Base-by-base conservation (phyloP, 2,797 vertebrate species). In the Chaenodraco wilsoni region DNA sequence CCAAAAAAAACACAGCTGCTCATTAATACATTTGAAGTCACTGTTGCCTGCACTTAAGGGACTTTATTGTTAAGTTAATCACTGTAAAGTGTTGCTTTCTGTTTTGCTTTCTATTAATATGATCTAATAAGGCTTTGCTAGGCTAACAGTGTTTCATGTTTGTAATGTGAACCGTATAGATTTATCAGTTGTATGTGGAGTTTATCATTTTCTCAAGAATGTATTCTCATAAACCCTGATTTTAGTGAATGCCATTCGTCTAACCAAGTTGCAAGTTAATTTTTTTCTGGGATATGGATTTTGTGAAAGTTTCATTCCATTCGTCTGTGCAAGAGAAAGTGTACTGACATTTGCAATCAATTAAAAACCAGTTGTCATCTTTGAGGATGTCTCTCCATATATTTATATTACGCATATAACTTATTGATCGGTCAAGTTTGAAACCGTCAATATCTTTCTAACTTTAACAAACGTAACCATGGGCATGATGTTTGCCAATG, bases 291-390 rank as follows among this genome's bases (percentile, higher is more conserved):
- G 33, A 37, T 37, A 37, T 37, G 33, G 33, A 37, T 37, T 27
- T 37, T 37, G 33, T 37, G 33, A 37, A 37, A 11, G 11, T 77
- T 37, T 8, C 59, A 62, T 54, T 73, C n/a, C 43, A 63, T 59
- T 60, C 72, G 14, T 65, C 57, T 56, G 27, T 49, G 37, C 37
- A 59, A 45, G 12, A 51, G 17, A 51, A 67, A 37, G 21, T 66
- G 54, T 67, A 41, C 54, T 62, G 44, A 64, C 19, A 70, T 58
- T 70, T 79, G 11, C 9, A 76, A 69, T 81, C 77, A 77, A 70
- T 46, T 23, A 27, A 55, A 21, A 56, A 9, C 27, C 2, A 2
- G n/a, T 51, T 52, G 61, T 77, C 40, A 60, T 74, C 3, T 67
- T 4, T 68, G 5, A 23, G 17, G 3, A 33, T 14, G 2, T 59